Evolutionary conservation across 2,888 invertebrate species (phyloP).

Genomic region (Cybosia mesomella): DNA sequence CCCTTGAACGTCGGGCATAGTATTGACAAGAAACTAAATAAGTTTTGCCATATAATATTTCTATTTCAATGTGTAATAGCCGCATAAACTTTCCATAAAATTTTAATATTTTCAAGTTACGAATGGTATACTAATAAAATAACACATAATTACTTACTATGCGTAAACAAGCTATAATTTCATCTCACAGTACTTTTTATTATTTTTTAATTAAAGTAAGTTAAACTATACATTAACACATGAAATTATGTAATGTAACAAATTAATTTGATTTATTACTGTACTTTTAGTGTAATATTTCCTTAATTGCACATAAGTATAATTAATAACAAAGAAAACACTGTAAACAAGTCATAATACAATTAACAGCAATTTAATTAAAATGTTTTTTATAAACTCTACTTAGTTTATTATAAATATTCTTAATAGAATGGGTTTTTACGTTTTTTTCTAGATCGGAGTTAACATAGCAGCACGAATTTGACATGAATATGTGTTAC

Average conservation of each 20-base stretch:
- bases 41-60: too few relatives aligned
- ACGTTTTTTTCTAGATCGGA: background rate
- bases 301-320: background rate
- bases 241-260: background rate
- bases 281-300: background rate
- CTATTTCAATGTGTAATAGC: too few relatives aligned
- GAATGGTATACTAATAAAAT: too few relatives aligned
- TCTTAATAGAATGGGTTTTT: background rate
- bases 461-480: background rate
- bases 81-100: too few relatives aligned
- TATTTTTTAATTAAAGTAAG: background rate
- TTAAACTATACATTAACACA: background rate
- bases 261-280: constrained; percentile 4
- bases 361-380: background rate
- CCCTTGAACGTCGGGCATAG: too few relatives aligned
- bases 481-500: background rate
- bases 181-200: background rate
- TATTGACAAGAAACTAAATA: too few relatives aligned
- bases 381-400: background rate
- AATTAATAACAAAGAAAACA: background rate
- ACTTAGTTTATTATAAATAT: background rate
- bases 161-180: background rate
- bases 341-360: background rate
- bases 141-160: background rate
- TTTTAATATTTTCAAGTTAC: too few relatives aligned